Evolutionary conservation across 2,797 vertebrate species (phyloP), one percentile per base, ranked within the genome.

Genomic region (Acanthornis magna): DNA sequence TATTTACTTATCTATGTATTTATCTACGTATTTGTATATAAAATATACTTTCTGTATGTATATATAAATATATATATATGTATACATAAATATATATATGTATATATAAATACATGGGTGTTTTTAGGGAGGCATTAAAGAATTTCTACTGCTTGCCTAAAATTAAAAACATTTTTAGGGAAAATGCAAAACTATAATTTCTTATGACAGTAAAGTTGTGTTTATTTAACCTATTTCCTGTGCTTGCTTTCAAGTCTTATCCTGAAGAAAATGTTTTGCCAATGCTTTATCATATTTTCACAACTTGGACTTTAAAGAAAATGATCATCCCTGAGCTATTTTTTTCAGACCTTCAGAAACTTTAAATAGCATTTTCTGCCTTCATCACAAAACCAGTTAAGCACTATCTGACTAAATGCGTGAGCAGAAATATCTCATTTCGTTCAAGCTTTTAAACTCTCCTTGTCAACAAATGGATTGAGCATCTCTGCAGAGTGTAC

Each of bases 201-300:
- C 43, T 67, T 78, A 10, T 89, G 79, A 80, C 58, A 84, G 58
- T 45, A 51, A 88, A 91, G 34, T 86, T 93, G 13, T 93, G 85
- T 93, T 96, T 96, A 83, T 94, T 96, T 93, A 94, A 91, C 81
- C 77, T 83, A 43, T 93, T 91, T 87, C 66, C 38, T 55, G 53
- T 26, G 45, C 36, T 76, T 84, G 23, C 77, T 96, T 96, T 95
- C 76, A 91, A 93, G 86, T 78, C 81, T 87, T 83, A 78, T 86
- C 85, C 80, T 62, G 18, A 30, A 91, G 85, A 93, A 95, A 94
- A 93, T 23, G 78, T 63, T 84, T 68, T 36, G 61, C 71, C 78
- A 73, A 27, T 61, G 53, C 8, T 1, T 87, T 91, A 96, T 82
- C 67, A 47, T 77, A 86, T 91, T 79, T 92, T 93, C 84, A 65